These are phyloP conservation scores for Dicrurus megarhynchus DNA, from an alignment of 2,113 vertebrate genomes.

Conservation along the genomic window DNA sequence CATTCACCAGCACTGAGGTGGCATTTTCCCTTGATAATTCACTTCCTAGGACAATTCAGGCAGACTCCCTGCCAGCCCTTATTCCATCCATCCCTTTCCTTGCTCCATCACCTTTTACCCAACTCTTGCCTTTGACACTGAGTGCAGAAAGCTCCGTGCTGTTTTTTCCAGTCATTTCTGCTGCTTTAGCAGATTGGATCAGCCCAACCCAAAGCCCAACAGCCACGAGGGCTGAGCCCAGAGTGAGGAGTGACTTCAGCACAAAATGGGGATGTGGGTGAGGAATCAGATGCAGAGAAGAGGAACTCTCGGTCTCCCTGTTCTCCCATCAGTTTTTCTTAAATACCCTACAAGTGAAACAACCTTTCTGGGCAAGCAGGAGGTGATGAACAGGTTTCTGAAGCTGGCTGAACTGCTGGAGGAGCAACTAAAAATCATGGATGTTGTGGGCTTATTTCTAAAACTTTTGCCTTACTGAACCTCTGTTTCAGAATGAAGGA, in stretches of 20 bases:
- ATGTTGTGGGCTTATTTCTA: not conserved
- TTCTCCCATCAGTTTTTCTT: not conserved
- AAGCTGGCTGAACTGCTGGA: not conserved
- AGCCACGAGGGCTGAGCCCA: not conserved
- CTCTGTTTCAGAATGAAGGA: not conserved
- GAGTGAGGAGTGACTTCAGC: not conserved
- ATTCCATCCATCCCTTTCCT: not conserved
- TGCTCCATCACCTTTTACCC: not conserved
- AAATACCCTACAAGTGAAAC: not conserved
- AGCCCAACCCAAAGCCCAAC: not conserved
- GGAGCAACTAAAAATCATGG: not conserved
- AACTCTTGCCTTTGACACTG: not conserved
- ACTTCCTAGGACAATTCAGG: not conserved
- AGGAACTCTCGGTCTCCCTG: not conserved
- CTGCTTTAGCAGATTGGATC: not conserved
- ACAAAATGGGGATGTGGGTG: not conserved
- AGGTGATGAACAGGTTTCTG: not conserved
- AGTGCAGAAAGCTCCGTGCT: not conserved
- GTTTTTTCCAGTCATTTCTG: not conserved
- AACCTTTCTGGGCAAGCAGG: not conserved
- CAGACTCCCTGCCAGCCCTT: not conserved
- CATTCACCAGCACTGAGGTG: not conserved
- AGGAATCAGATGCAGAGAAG: not conserved
- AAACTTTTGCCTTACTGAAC: not conserved
- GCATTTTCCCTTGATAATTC: not conserved